phyloP scores from a whole-genome alignment of 2,113 vertebrate species.

The Odocoileus virginianus region DNA sequence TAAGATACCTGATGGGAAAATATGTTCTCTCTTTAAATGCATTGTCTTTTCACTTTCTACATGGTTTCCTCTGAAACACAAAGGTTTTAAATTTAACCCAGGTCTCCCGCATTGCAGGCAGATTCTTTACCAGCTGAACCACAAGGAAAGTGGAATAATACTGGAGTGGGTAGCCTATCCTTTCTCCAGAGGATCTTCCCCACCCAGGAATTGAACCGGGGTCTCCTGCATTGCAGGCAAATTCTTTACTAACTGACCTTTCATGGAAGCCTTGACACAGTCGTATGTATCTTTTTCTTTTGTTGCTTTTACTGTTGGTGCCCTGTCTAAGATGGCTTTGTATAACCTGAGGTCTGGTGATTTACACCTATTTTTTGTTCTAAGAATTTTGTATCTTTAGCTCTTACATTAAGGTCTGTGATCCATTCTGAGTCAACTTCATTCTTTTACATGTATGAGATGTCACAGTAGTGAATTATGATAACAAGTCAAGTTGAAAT shows the following conservation, averaged over 20 bases:
- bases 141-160: not conserved
- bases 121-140: not conserved
- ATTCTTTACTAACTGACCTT: not conserved
- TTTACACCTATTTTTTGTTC: not conserved
- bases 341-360: not conserved
- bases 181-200: not conserved
- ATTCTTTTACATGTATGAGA: not conserved
- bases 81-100: not conserved
- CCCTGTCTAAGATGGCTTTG: not conserved
- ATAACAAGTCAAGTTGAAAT: not conserved
- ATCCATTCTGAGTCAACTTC: not conserved
- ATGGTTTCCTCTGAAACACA: not conserved
- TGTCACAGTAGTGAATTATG: not conserved
- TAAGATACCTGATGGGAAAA: not conserved
- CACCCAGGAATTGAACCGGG: not conserved
- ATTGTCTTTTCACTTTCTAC: not conserved
- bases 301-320: not conserved
- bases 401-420: not conserved
- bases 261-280: not conserved
- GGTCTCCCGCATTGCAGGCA: accelerated
- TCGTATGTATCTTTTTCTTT: not conserved
- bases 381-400: not conserved
- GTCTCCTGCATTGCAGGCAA: not conserved
- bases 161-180: not conserved
- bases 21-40: not conserved